Base-by-base conservation (phyloP, 1,140 invertebrate genomes). In the Eriocheir sinensis region DNA sequence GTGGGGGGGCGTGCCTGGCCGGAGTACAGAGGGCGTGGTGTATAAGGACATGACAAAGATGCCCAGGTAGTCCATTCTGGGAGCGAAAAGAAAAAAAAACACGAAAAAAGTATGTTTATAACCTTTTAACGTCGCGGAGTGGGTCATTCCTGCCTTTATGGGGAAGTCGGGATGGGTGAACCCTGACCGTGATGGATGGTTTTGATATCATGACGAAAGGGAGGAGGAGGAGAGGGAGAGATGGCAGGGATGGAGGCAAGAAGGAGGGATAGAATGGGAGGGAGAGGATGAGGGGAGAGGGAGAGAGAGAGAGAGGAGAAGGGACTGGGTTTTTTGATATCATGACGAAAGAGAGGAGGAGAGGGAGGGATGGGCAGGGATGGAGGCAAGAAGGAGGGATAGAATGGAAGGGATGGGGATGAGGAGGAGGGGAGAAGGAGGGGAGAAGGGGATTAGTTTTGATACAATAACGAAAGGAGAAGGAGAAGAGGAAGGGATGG, bases 201-300 rank as follows among this genome's bases (percentile, higher is more conserved):
- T n/a, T 72, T 72, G 60, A 72, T n/a, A 72, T 72, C 60, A 72
- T 72, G 60, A 72, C 60, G 60, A n/a, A n/a, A n/a, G 21, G 60
- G 60, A 27, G 6, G 60, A 21, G 12, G 60, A 8, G 21, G 60
- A n/a, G 60, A 72, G 60, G 21, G 15, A 8, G 44, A 48, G 44
- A 48, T 8, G 44, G 44, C 4, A 15, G 44, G 44, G 15, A 48
- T 48, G 15, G 44, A 48, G 44, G 44, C 44, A 48, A 48, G 15
- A 48, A 48, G 44, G 44, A 48, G 44, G 44, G 44, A 4, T 8
- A 48, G 15, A 48, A 48, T 4, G 44, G 15, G 44, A 15, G 44
- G 44, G 44, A 8, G 44, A 48, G 15, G 15, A 48, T 4, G 44
- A 48, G 44, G 44, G 44, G 44, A 15, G 15, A 48, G 15, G 15